A percentile compares a stretch with the other conserved stretches of the same genome.
Conservation (phyloP, 2,797 vertebrate genomes). For the Hydrolagus colliei region DNA sequence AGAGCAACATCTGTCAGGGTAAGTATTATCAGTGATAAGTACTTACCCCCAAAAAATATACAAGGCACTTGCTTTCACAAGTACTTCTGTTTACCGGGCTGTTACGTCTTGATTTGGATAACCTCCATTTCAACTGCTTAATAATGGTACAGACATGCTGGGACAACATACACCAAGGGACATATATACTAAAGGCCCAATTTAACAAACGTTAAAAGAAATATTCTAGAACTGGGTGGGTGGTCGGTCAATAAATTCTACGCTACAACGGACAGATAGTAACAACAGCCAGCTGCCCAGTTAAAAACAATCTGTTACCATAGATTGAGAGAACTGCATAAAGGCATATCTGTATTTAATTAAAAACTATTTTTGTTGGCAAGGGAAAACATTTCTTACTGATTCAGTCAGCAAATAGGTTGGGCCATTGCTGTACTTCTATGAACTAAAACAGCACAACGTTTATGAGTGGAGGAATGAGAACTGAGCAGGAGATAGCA, state of each 20-base stretch:
- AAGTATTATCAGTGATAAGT: not conserved
- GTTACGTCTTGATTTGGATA: not conserved
- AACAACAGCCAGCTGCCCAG: slow-evolving; percentile 9
- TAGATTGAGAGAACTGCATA: not conserved
- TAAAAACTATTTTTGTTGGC: slow-evolving; percentile 23
- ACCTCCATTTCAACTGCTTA: not conserved
- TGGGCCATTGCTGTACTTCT: not conserved
- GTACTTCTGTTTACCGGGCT: not conserved
- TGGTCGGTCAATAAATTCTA: slow-evolving; percentile 1
- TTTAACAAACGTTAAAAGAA: not conserved
- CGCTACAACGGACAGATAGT: not conserved
- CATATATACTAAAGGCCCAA: not conserved
- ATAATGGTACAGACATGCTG: not conserved
- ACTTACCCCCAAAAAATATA: not conserved
- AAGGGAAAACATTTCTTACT: not conserved
- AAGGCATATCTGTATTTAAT: slow-evolving; percentile 15
- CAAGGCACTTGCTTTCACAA: not conserved
- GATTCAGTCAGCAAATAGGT: slow-evolving; percentile 1
- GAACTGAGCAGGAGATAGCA: too few species aligned
- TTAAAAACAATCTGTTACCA: slow-evolving; percentile 3
- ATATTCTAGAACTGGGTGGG: not conserved
- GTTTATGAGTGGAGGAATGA: too few species aligned
- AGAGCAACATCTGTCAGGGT: too few species aligned
- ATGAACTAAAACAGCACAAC: too few species aligned
- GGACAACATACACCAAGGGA: not conserved